A percentile compares a stretch with the other conserved stretches of the same genome.
Conservation (phyloP, 2,888 invertebrate species). For the Nomada flava region DNA sequence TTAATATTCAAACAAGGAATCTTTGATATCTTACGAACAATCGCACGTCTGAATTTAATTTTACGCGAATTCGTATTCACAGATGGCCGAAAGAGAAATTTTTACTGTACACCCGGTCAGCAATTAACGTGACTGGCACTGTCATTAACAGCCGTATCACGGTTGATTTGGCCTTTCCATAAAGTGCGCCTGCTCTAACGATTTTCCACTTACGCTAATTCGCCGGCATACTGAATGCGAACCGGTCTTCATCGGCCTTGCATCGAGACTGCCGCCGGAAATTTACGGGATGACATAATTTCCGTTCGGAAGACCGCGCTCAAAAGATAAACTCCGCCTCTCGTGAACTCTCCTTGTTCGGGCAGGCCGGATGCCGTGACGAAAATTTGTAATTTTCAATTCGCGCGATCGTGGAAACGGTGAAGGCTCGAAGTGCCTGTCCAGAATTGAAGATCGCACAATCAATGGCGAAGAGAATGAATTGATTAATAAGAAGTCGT, state of each 20-base stretch:
- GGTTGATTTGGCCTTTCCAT: constrained; percentile 18
- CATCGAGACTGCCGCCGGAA: constrained; percentile 56
- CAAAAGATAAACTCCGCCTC: constrained; percentile 33
- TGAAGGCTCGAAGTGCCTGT: too few relatives aligned
- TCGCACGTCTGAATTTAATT: neutral
- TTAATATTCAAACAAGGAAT: neutral
- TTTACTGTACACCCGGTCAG: neutral
- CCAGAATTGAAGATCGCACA: neutral
- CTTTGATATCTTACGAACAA: neutral
- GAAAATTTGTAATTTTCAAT: constrained; percentile 22
- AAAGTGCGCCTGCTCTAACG: neutral
- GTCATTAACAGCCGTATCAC: constrained; percentile 35
- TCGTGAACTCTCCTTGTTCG: neutral
- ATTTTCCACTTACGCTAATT: constrained; percentile 42
- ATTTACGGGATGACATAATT: constrained; percentile 67
- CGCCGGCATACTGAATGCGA: constrained; percentile 1
- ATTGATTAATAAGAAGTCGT: too few relatives aligned
- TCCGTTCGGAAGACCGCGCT: constrained; percentile 38
- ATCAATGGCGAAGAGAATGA: too few relatives aligned
- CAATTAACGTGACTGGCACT: constrained; percentile 19
- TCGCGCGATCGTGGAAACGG: neutral
- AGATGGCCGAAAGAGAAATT: neutral
- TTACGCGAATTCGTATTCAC: neutral
- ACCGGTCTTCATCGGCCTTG: constrained; percentile 23
- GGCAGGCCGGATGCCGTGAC: neutral